A percentile compares a stretch with the other conserved stretches of the same genome.
These are phyloP conservation scores for Spea bombifrons DNA, from an alignment of 2,113 vertebrate species.

Conservation along the genomic window DNA sequence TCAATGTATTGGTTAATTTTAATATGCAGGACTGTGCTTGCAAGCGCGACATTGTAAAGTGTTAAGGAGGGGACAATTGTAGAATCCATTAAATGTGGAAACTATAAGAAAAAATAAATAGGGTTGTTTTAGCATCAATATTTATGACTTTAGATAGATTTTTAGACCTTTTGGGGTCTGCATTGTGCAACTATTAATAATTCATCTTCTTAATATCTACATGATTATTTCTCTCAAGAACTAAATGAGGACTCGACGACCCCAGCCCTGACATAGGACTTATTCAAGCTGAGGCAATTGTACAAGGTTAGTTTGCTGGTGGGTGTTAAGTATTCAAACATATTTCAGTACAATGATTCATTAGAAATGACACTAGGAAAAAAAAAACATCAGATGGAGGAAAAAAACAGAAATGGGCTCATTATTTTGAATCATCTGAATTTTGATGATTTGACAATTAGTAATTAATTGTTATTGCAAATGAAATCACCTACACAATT, in stretches of 20 bases:
- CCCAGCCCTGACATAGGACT: conserved; percentile 5
- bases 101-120: too few species aligned
- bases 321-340: background rate
- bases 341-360: conserved; percentile 26
- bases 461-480: conserved; percentile 40
- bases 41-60: background rate
- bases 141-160: background rate
- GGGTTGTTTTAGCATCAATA: background rate
- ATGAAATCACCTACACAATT: conserved; percentile 30
- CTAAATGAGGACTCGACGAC: conserved; percentile 19
- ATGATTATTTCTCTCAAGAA: conserved; percentile 26
- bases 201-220: conserved; percentile 20
- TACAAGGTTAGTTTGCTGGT: background rate
- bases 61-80: background rate
- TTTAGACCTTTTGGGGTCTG: conserved; percentile 2
- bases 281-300: conserved; percentile 16
- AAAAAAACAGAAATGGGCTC: conserved; percentile 10
- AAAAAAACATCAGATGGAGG: conserved; percentile 4
- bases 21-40: too few species aligned
- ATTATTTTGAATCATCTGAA: conserved; percentile 27
- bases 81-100: too few species aligned
- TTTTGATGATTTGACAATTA: conserved; percentile 19
- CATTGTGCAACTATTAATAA: conserved; percentile 27
- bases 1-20: too few species aligned
- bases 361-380: conserved; percentile 12